phyloP scores from a whole-genome alignment of 2,797 vertebrate species.

The Anas capensis region DNA sequence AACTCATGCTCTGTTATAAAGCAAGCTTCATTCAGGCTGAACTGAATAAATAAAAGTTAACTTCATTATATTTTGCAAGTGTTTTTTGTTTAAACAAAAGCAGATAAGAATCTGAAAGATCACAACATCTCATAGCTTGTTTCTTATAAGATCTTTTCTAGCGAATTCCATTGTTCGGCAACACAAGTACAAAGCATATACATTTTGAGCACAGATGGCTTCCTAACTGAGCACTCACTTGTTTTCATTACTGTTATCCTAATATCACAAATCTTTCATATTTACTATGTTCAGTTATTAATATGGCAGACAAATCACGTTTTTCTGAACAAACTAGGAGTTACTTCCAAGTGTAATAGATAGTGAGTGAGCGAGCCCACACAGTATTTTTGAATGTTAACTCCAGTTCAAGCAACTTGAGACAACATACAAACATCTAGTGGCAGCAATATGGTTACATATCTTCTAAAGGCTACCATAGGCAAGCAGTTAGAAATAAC shows the following conservation, averaged over 20 bases:
- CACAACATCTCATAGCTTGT: background rate
- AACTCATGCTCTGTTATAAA: background rate
- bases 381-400: background rate
- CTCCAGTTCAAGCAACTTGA: background rate
- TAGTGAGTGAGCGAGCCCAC: background rate
- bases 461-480: background rate
- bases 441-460: background rate
- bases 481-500: background rate
- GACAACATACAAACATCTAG: background rate
- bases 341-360: conserved; percentile 29
- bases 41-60: background rate
- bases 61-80: background rate
- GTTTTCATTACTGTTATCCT: conserved; percentile 69
- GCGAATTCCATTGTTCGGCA: conserved; percentile 60
- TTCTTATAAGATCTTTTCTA: conserved; percentile 44
- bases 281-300: conserved; percentile 60
- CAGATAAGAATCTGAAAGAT: background rate
- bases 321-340: conserved; percentile 8
- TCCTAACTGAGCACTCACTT: conserved; percentile 65
- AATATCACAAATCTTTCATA: conserved; percentile 66
- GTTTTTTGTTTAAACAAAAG: conserved; percentile 13
- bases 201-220: conserved; percentile 71
- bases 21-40: background rate
- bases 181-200: conserved; percentile 35
- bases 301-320: conserved; percentile 57